These are phyloP conservation scores for Polyommatus icarus DNA, from an alignment of 2,888 invertebrate species.

Conservation along the genomic window DNA sequence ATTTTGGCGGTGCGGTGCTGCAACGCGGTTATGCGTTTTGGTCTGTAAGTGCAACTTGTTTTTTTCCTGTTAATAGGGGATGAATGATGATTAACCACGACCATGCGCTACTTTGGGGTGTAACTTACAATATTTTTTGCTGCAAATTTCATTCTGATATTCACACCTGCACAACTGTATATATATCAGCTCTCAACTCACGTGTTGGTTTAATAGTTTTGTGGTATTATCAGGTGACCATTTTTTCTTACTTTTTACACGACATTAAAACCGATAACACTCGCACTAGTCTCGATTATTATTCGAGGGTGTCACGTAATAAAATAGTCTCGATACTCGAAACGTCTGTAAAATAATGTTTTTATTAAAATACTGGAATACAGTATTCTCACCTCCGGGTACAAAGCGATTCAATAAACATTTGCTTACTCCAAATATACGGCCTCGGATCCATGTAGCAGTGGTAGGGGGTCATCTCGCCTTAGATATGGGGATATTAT, in stretches of 20 bases:
- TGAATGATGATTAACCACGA: too few species aligned
- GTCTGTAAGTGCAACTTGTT: too few species aligned
- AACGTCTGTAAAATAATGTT: constrained; percentile 11
- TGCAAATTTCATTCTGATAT: too few species aligned
- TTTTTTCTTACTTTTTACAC: not conserved
- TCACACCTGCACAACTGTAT: not conserved
- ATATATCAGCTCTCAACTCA: not conserved
- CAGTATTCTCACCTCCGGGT: constrained; percentile 19
- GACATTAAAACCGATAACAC: constrained; percentile 3
- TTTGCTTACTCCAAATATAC: constrained; percentile 31
- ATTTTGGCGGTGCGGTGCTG: too few species aligned
- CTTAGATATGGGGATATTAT: constrained; percentile 27
- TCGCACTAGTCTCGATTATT: not conserved
- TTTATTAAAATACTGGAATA: constrained; percentile 9
- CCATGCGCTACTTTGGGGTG: too few species aligned
- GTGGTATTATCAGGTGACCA: not conserved
- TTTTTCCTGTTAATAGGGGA: too few species aligned
- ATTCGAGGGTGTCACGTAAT: not conserved
- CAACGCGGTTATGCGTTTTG: too few species aligned
- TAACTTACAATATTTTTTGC: too few species aligned
- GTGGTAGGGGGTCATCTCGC: constrained; percentile 23
- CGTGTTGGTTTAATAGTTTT: not conserved
- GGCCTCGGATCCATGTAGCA: constrained; percentile 16
- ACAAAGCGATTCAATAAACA: constrained; percentile 25
- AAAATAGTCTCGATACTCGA: not conserved